Base-by-base conservation (phyloP, 2,113 vertebrate species). In the Octodon degus region DNA sequence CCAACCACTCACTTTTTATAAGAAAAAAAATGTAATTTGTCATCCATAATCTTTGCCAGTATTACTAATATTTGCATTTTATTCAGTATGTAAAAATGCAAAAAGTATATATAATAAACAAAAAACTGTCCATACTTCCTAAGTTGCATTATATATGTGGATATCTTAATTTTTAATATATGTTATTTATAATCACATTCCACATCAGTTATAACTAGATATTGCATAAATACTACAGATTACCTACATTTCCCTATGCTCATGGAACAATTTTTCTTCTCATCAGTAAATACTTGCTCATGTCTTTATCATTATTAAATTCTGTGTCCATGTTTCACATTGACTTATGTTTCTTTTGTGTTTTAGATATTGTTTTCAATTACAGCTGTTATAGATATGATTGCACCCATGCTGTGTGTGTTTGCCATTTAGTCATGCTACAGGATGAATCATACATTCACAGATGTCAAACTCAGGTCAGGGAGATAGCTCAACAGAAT, bases 161-260 rank as follows among this genome's bases (percentile, higher is more conserved):
- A 93, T 87, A 88, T 58, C n/a, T 60, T 53, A 80, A 84, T 80
- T 90, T 94, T 88, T 14, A 20, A 24, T 58, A 11, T 55, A 63
- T 30, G 62, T 82, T 63, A 70, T 53, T 92, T 82, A 40, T 68
- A 74, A 43, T 43, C 5, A 37, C 55, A 74, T 89, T 12, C 58
- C 7, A 13, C 34, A 0, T 20, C 68, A 47, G 14, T 50, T 8
- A 79, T 50, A 82, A 50, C 10, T 58, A 34, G 1, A 16, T 80
- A 62, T 22, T 86, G 30, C 17, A 30, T 70, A 24, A 70, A 76
- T 74, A 2, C 22, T 50, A 37, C 34, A 80, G 9, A 60, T 40
- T 86, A 2, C 32, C 0, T 32, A 2, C 40, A 5, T 37, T 89
- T 32, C 8, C 4, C 22, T 34, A 20, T 34, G 5, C 17, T 86